phyloP scores from a whole-genome alignment of 2,113 vertebrate genomes.

The Isichthys henryi region DNA sequence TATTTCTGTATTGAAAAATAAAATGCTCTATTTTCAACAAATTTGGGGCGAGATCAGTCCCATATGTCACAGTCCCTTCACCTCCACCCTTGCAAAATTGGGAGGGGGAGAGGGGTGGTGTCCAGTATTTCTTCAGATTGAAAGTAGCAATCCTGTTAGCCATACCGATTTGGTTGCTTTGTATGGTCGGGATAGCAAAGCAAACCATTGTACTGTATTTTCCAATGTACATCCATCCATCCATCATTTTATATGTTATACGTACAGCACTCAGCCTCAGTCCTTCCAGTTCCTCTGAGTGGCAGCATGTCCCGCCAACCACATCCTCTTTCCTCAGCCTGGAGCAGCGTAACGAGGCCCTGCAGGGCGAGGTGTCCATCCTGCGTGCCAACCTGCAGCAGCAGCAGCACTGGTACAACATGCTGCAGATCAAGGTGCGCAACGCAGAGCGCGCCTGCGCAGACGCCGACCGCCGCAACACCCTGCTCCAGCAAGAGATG shows the following conservation, averaged over 20 bases:
- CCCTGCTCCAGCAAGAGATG: slow-evolving; percentile 64
- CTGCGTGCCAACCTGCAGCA: slow-evolving; percentile 56
- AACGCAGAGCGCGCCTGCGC: slow-evolving; percentile 57
- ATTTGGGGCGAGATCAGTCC: background rate
- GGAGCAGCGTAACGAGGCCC: slow-evolving; percentile 61
- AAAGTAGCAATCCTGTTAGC: background rate
- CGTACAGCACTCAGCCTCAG: background rate
- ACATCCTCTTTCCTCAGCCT: slow-evolving; percentile 40
- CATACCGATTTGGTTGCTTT: background rate
- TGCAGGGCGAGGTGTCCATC: slow-evolving; percentile 54
- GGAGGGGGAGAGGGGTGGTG: background rate
- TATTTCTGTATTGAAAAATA: background rate
- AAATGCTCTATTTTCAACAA: background rate
- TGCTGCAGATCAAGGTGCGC: slow-evolving; percentile 53
- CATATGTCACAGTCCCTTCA: background rate
- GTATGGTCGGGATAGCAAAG: background rate
- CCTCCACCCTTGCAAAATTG: too few relatives aligned
- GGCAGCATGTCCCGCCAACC: background rate
- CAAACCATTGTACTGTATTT: background rate
- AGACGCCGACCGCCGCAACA: slow-evolving; percentile 60
- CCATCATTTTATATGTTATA: background rate
- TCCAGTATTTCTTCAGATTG: background rate
- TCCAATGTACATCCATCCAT: background rate
- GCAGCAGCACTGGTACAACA: slow-evolving; percentile 56
- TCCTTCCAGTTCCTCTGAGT: background rate